Conservation (phyloP, 2,888 invertebrate species). For the Andrena bucephala region DNA sequence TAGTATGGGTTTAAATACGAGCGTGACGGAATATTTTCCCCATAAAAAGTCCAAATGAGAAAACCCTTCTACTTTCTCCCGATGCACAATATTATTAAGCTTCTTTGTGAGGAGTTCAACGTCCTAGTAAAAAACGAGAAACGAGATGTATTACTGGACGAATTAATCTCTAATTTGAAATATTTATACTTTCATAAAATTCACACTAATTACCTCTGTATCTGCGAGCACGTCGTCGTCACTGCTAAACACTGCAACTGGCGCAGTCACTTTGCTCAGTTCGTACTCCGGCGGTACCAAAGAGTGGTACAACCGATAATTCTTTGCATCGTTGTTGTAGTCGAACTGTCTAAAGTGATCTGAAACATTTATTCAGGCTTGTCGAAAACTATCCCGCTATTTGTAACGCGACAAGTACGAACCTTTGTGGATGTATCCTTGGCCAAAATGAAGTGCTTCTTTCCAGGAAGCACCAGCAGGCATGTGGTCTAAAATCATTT, state of each 20-base stretch:
- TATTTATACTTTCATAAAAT: neutral
- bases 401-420: neutral
- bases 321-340: conserved; percentile 76
- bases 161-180: neutral
- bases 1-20: conserved; percentile 77
- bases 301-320: conserved; percentile 77
- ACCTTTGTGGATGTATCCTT: conserved; percentile 81
- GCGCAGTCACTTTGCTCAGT: conserved; percentile 77
- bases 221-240: conserved; percentile 78
- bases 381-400: neutral
- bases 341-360: conserved; percentile 80
- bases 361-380: conserved; percentile 55
- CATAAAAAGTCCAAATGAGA: conserved; percentile 83
- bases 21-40: conserved; percentile 76
- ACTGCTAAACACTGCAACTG: conserved; percentile 80
- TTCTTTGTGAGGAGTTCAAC: conserved; percentile 40
- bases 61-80: conserved; percentile 75
- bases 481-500: conserved; percentile 79
- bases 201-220: conserved; percentile 72
- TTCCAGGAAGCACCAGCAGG: conserved; percentile 84
- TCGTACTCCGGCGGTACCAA: conserved; percentile 78
- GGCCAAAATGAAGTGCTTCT: conserved; percentile 81
- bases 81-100: conserved; percentile 73
- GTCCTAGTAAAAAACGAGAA: conserved; percentile 41
- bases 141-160: neutral